A percentile compares a stretch with the other conserved stretches of the same genome.
Evolutionary conservation across 2,797 vertebrate genomes (phyloP).

Genomic region (Alfaro cultratus): DNA sequence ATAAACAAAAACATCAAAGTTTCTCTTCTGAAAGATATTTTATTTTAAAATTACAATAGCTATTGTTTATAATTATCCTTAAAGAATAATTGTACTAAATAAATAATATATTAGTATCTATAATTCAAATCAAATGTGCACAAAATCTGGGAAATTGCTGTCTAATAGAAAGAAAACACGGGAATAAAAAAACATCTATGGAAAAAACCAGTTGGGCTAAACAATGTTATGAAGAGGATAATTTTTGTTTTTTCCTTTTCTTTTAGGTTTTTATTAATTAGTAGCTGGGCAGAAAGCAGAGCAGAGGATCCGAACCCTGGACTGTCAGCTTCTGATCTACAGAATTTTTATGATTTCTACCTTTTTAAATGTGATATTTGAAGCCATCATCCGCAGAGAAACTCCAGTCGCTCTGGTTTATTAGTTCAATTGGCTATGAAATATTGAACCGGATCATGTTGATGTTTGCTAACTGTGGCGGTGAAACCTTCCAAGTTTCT

Average conservation of each 20-base stretch:
- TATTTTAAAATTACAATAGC: no score
- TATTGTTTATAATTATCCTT: no score
- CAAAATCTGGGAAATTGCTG: background rate
- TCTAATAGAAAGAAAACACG: no score
- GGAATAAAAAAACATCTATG: no score
- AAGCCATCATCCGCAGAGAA: background rate
- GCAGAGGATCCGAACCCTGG: background rate
- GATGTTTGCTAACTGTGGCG: constrained; percentile 16
- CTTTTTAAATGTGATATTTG: background rate
- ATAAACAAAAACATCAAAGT: no score
- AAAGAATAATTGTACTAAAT: no score
- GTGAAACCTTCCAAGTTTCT: constrained; percentile 16
- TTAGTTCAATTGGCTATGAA: constrained; percentile 23
- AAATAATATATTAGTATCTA: background rate
- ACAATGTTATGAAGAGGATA: no score
- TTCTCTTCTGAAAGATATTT: no score
- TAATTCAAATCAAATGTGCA: background rate
- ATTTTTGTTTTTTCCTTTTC: no score
- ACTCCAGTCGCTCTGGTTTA: constrained; percentile 38
- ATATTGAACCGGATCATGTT: background rate
- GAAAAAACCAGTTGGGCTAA: no score
- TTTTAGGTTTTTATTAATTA: background rate
- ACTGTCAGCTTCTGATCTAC: background rate
- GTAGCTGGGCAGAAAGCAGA: background rate
- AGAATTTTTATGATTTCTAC: background rate